phyloP scores from a whole-genome alignment of 2,888 invertebrate genomes.

The Diaperis boleti region DNA sequence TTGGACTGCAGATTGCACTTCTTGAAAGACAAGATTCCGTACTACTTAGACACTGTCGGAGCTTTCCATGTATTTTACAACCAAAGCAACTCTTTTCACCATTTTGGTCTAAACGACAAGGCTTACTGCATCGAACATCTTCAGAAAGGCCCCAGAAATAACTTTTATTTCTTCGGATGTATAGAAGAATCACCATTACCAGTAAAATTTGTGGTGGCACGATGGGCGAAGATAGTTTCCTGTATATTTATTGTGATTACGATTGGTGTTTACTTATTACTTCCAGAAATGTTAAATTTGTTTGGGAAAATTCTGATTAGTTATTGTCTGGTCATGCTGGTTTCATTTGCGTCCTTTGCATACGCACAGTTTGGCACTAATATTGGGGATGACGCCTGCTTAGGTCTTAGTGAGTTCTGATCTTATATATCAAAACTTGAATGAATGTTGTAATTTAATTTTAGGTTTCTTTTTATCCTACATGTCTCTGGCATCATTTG shows the following conservation, averaged over 20 bases:
- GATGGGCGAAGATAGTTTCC: conserved; percentile 52
- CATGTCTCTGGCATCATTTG: conserved; percentile 47
- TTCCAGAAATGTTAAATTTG: conserved; percentile 52
- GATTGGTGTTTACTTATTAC: conserved; percentile 51
- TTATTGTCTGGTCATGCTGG: conserved; percentile 51
- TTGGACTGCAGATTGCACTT: conserved; percentile 35
- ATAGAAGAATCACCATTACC: conserved; percentile 14
- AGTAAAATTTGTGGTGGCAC: conserved; percentile 48
- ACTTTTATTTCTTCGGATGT: conserved; percentile 39
- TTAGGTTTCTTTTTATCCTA: conserved; percentile 51
- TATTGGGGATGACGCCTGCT: conserved; percentile 32
- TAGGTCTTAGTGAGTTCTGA: too few relatives aligned
- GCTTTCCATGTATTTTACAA: conserved; percentile 40
- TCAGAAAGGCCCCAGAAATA: conserved; percentile 5
- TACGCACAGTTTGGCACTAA: conserved; percentile 46
- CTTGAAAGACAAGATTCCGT: conserved; percentile 36
- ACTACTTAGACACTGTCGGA: conserved; percentile 45
- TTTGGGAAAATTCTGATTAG: conserved; percentile 57
- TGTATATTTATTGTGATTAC: conserved; percentile 52
- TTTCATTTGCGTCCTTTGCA: conserved; percentile 46
- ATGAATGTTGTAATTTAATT: conserved; percentile 40
- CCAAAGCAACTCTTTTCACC: conserved; percentile 26
- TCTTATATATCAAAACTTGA: neutral
- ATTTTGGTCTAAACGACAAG: conserved; percentile 30
- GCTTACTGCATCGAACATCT: conserved; percentile 46